Percentiles rank a stretch among this genome's conserved stretches.
phyloP scores from a whole-genome alignment of 2,797 vertebrate genomes.

The Neosilurus hyrtlii region DNA sequence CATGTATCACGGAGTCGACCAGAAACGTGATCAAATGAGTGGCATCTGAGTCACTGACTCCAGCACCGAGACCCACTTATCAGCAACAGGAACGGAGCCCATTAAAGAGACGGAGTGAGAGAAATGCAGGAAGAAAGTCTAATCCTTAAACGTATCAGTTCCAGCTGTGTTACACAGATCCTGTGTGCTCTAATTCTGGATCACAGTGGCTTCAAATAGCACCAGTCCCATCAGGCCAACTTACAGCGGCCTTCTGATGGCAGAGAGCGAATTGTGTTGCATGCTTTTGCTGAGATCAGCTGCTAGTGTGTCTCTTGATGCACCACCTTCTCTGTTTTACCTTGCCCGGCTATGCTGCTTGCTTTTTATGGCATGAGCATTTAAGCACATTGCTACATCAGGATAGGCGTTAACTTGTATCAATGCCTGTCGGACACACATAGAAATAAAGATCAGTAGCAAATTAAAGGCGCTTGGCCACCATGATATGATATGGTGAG shows the following conservation, averaged over 20 bases:
- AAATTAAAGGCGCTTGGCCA: neutral
- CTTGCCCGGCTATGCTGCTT: neutral
- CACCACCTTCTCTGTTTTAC: slow-evolving; percentile 20
- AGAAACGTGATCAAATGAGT: slow-evolving; percentile 35
- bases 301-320: slow-evolving; percentile 22
- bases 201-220: slow-evolving; percentile 33
- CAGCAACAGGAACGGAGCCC: slow-evolving; percentile 7
- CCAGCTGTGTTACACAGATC: slow-evolving; percentile 39
- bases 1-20: slow-evolving; percentile 24
- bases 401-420: neutral
- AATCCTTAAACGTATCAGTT: slow-evolving; percentile 30
- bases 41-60: slow-evolving; percentile 28
- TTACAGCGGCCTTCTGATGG: slow-evolving; percentile 9
- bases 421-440: neutral
- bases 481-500: no score
- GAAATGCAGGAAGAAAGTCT: slow-evolving; percentile 57
- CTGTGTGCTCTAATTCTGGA: slow-evolving; percentile 45
- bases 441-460: neutral
- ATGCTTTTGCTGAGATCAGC: slow-evolving; percentile 45
- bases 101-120: slow-evolving; percentile 71
- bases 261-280: slow-evolving; percentile 9
- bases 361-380: neutral
- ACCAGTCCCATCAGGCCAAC: slow-evolving; percentile 29
- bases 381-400: slow-evolving; percentile 25
- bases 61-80: slow-evolving; percentile 25